Evolutionary conservation across 1,140 invertebrate species (phyloP), one percentile per base, ranked within the genome.

Genomic region (Drosophila jambulina): DNA sequence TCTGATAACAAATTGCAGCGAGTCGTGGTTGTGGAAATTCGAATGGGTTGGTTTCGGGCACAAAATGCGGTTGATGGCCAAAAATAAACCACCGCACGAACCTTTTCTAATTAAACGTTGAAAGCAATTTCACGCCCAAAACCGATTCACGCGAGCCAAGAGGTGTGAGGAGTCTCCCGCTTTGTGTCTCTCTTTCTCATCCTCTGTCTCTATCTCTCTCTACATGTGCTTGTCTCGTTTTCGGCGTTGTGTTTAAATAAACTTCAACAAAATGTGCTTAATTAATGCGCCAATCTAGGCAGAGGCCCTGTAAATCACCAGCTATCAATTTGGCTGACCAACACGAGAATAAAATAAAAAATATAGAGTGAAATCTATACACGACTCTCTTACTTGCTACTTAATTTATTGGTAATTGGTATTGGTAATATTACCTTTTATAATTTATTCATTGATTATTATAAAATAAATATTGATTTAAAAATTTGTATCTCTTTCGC

Each of bases 201-300:
- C n/a, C n/a, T n/a, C 9, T 12, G 2, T 27, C 7, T 10, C 6
- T 23, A 12, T n/a, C 4, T 27, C 15, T 25, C 7, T 51, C 38
- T 43, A 23, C 32, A 45, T n/a, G 17, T 56, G 42, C 29, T 23
- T 70, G 71, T 62, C 51, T 34, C 40, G 25, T 60, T 64, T 58
- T 45, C 48, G 43, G 45, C 34, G 40, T 61, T 71, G 46, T 76
- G 72, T 62, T 83, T 78, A 80, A 87, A 88, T 84, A 87, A 87
- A 88, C 88, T 87, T 80, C 54, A 83, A 69, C 69, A 78, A 88
- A 88, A 83, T 84, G 74, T 78, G 53, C 74, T 69, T 90, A 88
- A 88, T 87, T 87, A 84, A 87, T 87, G 77, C 68, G 68, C 63
- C 63, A 62, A 72, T 62, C 75, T 67, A 59, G 72, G n/a, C 61